Conservation (phyloP, 2,888 invertebrate genomes). For the Neoitamus cyanurus region DNA sequence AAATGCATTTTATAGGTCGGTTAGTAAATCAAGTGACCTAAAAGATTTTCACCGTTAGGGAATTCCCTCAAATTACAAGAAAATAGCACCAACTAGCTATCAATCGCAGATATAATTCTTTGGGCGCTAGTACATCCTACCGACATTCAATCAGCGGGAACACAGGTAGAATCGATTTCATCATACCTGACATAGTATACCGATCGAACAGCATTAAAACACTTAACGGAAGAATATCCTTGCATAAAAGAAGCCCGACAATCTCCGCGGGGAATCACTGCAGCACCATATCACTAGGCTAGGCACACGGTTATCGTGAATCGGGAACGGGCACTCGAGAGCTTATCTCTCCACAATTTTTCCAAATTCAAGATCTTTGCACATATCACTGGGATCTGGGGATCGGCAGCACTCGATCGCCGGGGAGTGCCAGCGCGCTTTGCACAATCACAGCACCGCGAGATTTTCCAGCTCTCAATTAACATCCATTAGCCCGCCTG, state of each 20-base stretch:
- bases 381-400: constrained; percentile 15
- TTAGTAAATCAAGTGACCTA: no score
- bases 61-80: no score
- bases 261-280: neutral
- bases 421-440: neutral
- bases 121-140: no score
- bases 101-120: no score
- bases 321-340: neutral
- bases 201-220: constrained; percentile 63
- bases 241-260: neutral
- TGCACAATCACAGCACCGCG: neutral
- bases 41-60: no score
- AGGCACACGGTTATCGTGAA: neutral
- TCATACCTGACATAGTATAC: constrained; percentile 64
- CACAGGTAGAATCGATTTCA: neutral
- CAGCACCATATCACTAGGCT: neutral
- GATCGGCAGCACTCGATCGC: neutral
- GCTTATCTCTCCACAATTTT: neutral
- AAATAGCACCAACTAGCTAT: no score
- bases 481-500: neutral
- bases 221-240: constrained; percentile 38
- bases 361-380: neutral
- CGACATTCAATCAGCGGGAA: neutral
- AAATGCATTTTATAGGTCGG: no score
- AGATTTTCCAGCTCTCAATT: neutral